phyloP scores from a whole-genome alignment of 2,888 invertebrate genomes.

The Phorcus lineatus region DNA sequence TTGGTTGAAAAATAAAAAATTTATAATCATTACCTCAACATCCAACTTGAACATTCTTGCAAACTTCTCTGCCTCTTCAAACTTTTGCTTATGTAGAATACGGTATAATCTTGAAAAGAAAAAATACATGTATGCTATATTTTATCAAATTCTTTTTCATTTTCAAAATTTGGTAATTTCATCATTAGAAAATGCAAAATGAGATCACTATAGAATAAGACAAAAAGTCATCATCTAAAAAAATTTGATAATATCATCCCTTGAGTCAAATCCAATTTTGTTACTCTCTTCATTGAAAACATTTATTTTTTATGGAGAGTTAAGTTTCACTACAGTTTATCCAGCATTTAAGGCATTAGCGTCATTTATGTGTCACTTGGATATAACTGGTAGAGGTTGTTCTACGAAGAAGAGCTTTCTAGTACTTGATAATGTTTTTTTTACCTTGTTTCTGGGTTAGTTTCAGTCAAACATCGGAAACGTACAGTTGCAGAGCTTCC shows the following conservation, averaged over 20 bases:
- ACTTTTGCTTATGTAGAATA: conserved; percentile 66
- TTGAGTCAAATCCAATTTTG: no score
- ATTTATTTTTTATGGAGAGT: no score
- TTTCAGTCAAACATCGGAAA: conserved; percentile 66
- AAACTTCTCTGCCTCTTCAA: conserved; percentile 70
- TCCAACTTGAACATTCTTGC: conserved; percentile 64
- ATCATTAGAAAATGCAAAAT: no score
- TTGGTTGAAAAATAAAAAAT: no score
- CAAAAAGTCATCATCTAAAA: no score
- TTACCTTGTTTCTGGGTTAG: conserved; percentile 67
- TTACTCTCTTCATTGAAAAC: no score
- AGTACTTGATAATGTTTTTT: background rate
- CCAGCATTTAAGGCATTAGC: background rate
- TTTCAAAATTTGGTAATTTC: no score
- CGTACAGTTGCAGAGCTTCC: conserved; percentile 51
- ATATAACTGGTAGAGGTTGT: background rate
- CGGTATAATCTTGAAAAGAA: conserved; percentile 58
- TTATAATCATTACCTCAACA: conserved; percentile 61
- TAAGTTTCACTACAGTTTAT: no score
- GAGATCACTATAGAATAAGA: no score
- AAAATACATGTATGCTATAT: background rate
- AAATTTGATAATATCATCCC: no score
- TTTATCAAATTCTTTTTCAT: background rate
- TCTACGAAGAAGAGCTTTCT: no score
- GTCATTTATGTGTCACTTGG: background rate